Evolutionary conservation across 2,113 vertebrate species (phyloP).

Genomic region (Pelmatolapia mariae): DNA sequence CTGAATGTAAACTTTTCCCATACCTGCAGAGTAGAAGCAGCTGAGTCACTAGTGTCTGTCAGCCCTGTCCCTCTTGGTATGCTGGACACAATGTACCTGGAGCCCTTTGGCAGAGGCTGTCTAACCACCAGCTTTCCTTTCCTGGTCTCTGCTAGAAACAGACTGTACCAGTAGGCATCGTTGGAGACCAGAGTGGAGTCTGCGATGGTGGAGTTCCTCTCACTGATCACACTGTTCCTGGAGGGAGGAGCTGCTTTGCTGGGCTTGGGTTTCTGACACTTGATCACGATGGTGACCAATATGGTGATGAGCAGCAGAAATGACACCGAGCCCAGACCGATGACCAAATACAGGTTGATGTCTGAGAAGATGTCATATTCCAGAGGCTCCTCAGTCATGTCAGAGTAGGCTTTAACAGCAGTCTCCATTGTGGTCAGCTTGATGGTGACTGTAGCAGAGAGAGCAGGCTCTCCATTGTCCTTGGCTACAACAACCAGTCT

Average conservation of each 20-base stretch:
- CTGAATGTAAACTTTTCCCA: neutral
- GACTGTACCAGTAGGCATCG: conserved; percentile 68
- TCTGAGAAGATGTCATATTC: conserved; percentile 71
- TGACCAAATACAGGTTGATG: conserved; percentile 60
- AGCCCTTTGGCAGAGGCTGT: conserved; percentile 62
- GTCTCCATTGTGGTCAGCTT: conserved; percentile 78
- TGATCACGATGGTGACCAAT: conserved; percentile 64
- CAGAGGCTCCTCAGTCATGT: conserved; percentile 72
- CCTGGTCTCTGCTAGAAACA: conserved; percentile 67
- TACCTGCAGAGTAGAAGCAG: conserved; percentile 66
- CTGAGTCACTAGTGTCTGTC: conserved; percentile 57
- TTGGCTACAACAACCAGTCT: conserved; percentile 73
- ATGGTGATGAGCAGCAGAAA: conserved; percentile 74
- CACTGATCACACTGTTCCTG: conserved; percentile 66
- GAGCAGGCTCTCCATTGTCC: conserved; percentile 75
- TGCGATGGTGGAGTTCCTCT: conserved; percentile 63
- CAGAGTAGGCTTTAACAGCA: conserved; percentile 78
- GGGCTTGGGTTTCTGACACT: conserved; percentile 56
- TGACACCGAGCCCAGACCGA: conserved; percentile 72
- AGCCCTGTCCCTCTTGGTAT: conserved; percentile 55
- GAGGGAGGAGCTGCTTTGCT: conserved; percentile 47
- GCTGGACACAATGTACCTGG: conserved; percentile 68
- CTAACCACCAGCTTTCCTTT: conserved; percentile 66
- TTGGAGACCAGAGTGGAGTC: conserved; percentile 69
- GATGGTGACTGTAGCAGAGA: conserved; percentile 82